phyloP scores from a whole-genome alignment of 2,113 vertebrate genomes.

The Narcine bancroftii region DNA sequence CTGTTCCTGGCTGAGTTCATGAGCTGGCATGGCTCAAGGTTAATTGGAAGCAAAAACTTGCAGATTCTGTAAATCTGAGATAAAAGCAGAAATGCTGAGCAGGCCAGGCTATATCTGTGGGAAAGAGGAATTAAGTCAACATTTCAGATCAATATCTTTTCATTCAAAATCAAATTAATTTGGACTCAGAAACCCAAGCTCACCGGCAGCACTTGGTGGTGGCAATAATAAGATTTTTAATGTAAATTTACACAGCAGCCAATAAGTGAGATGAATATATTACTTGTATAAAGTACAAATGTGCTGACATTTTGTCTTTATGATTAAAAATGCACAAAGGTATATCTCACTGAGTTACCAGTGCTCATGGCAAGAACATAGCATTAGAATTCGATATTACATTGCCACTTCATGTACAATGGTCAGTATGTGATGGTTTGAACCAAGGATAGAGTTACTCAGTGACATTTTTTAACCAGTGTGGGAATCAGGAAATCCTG shows the following conservation, averaged over 20 bases:
- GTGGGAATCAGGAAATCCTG: neutral
- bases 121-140: too few species aligned
- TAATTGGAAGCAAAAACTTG: too few species aligned
- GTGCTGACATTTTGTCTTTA: neutral
- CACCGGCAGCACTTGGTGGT: neutral
- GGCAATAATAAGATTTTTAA: neutral
- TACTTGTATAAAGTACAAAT: neutral
- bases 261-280: neutral
- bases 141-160: too few species aligned
- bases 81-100: too few species aligned
- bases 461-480: neutral
- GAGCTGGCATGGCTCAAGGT: neutral
- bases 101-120: too few species aligned
- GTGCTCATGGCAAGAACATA: neutral
- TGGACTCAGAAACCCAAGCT: neutral
- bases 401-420: neutral
- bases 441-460: neutral
- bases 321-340: neutral
- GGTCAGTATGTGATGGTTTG: neutral
- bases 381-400: too few species aligned
- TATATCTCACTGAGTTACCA: neutral
- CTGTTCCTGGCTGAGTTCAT: neutral
- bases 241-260: neutral
- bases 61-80: too few species aligned
- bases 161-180: too few species aligned